Conservation (phyloP, 2,797 vertebrate species). For the Pantherophis alleghaniensis region DNA sequence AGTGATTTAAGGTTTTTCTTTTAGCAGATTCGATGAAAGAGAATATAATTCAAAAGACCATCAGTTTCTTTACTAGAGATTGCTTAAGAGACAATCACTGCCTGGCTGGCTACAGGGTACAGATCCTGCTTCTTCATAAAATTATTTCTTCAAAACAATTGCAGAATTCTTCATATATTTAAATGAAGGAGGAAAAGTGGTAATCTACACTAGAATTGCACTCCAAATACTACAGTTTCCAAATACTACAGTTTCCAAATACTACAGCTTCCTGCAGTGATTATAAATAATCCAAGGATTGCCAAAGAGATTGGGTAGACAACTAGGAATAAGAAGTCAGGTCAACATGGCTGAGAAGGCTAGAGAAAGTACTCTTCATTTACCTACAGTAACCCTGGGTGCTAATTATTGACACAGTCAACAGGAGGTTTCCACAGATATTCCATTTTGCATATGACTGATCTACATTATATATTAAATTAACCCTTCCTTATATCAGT, state of each 20-base stretch:
- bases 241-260: background rate
- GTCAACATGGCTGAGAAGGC: too few relatives aligned
- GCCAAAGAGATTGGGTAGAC: too few relatives aligned
- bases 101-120: background rate
- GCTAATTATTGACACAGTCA: too few relatives aligned
- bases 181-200: background rate
- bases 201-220: background rate
- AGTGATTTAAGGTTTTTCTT: conserved; percentile 1
- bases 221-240: background rate
- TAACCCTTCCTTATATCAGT: background rate
- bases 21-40: background rate
- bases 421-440: too few relatives aligned
- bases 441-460: background rate
- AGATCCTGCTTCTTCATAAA: background rate
- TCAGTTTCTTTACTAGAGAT: background rate
- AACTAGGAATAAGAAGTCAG: too few relatives aligned
- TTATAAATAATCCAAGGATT: too few relatives aligned
- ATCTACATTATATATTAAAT: background rate
- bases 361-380: too few relatives aligned
- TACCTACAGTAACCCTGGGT: too few relatives aligned
- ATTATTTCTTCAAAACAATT: background rate
- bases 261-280: too few relatives aligned
- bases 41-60: background rate
- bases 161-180: background rate
- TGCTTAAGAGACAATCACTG: background rate